Evolutionary conservation across 2,797 vertebrate species (phyloP), one percentile per base, ranked within the genome.

Genomic region (Distichodus sexfasciatus): DNA sequence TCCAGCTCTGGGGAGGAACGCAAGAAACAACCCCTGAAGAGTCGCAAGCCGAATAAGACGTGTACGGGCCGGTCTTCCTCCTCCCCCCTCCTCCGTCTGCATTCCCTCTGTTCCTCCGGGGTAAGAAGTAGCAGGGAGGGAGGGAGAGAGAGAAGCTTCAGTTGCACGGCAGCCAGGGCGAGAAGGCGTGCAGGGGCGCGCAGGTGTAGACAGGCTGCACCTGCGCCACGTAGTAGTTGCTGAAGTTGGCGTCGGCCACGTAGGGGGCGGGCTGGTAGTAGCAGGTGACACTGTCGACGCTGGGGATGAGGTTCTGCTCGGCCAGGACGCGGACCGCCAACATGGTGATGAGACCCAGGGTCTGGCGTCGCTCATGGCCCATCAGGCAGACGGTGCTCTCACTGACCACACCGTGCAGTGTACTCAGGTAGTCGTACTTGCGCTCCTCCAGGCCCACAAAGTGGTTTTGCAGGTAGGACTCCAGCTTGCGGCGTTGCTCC

Each of bases 381-480:
- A 99, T 99, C 88, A 99, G 91, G 87, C 97, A 99, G 84, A 97
- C 95, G 0, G 96, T 99, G 88, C 97, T 99, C 88, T 99, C 95
- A 78, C 95, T 94, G 78, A 99, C 97, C 85, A 99, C 97, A 19
- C 88, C 76, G 0, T 98, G 93, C 79, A 99, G 89, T 54, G 93
- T 98, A 87, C 94, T 94, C 84, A 99, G 92, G 86, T 99, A 99
- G 84, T 98, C 95, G 53, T 98, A 99, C 92, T 97, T 99, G 82
- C 95, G 91, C 87, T 97, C 96, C 88, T 98, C 97, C 83, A 96
- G 87, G 74, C 96, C 96, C 71, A 98, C 93, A 74, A 99, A 98
- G 89, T 99, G 97, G 89, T 97, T 99, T 89, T 96, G 97, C 82
- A 99, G 92, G 80, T 98, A 99, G 40, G 95, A 97, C 88, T 99